A percentile compares a stretch with the other conserved stretches of the same genome.
Conservation (phyloP, 2,113 vertebrate species). For the Dicrurus megarhynchus region DNA sequence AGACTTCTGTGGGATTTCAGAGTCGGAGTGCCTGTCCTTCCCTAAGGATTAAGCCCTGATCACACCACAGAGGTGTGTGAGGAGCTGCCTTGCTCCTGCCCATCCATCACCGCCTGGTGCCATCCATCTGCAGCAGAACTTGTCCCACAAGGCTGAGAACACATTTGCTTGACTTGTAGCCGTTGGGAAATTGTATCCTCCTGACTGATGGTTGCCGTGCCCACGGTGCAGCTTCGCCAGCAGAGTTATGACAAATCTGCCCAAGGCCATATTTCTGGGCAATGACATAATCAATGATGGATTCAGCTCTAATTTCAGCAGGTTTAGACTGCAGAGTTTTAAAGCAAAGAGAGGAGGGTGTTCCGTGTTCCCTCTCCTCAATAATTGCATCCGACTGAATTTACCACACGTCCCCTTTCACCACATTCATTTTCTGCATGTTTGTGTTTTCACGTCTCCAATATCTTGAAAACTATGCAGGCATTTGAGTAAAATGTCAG, state of each 20-base stretch:
- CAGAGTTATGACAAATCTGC: not conserved
- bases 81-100: not conserved
- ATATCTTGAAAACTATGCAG: not conserved
- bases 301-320: not conserved
- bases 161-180: not conserved
- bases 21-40: not conserved
- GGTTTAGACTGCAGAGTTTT: not conserved
- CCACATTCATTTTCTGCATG: not conserved
- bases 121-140: not conserved
- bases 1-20: accelerated
- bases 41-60: not conserved
- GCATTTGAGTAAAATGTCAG: not conserved
- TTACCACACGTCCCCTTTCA: not conserved
- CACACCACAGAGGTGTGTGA: not conserved
- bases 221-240: not conserved
- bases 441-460: not conserved
- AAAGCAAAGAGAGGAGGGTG: not conserved
- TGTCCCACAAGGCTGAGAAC: not conserved
- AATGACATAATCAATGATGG: constrained; percentile 12
- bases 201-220: not conserved
- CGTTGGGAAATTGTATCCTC: not conserved
- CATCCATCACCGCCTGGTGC: not conserved
- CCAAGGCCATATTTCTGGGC: constrained; percentile 30
- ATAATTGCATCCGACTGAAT: not conserved
- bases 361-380: not conserved